phyloP scores from a whole-genome alignment of 2,113 vertebrate genomes.

The mouse (Mus musculus) region DNA sequence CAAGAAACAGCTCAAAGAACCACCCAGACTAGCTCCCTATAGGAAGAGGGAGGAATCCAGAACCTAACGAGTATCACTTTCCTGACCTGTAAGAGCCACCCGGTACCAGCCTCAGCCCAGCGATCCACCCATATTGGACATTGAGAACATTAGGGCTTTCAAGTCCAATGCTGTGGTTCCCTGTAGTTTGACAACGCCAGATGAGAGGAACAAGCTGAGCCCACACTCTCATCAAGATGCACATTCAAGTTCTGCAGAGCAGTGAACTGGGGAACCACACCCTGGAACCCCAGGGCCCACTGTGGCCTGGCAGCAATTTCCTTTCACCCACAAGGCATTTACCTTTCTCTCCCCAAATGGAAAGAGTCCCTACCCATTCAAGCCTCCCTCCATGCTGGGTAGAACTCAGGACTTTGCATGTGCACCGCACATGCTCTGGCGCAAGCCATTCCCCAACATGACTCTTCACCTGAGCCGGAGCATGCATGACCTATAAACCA shows the following conservation, averaged over 20 bases:
- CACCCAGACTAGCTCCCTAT: not conserved
- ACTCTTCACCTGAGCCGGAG: rapidly evolving
- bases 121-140: rapidly evolving
- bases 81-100: not conserved
- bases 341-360: no score
- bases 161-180: rapidly evolving
- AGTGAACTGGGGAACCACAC: not conserved
- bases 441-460: no score
- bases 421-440: not conserved
- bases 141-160: rapidly evolving
- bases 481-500: rapidly evolving
- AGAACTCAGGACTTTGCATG: not conserved
- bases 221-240: rapidly evolving
- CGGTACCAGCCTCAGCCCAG: no score
- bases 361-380: not conserved
- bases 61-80: rapidly evolving
- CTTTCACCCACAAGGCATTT: not conserved
- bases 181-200: not conserved
- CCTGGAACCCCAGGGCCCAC: not conserved
- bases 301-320: not conserved
- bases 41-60: rapidly evolving
- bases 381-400: not conserved
- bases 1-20: not conserved
- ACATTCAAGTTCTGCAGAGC: not conserved
- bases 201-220: rapidly evolving